Percentiles rank a stretch among this genome's conserved stretches.
These are phyloP conservation scores for Nanorana parkeri DNA, from an alignment of 2,113 vertebrate genomes.

Conservation along the genomic window DNA sequence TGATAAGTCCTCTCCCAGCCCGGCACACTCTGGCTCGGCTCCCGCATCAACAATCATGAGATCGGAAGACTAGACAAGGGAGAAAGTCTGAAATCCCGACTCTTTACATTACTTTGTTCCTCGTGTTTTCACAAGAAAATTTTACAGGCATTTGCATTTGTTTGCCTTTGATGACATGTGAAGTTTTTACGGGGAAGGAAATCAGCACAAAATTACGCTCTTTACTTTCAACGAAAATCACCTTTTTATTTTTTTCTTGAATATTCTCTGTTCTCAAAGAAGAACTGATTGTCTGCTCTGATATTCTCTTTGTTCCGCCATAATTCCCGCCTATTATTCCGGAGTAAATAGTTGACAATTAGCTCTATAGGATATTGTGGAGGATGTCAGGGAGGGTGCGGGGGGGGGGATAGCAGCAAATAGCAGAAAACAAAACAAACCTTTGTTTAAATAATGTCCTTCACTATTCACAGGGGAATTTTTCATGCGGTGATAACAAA, in stretches of 20 bases:
- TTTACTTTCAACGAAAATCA: not conserved
- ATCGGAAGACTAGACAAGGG: not conserved
- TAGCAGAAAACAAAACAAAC: no score
- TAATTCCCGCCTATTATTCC: not conserved
- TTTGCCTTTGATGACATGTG: slow-evolving; percentile 33
- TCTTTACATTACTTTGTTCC: slow-evolving; percentile 16
- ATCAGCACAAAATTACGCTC: slow-evolving; percentile 17
- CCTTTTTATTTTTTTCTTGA: not conserved
- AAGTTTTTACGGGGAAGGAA: slow-evolving; percentile 11
- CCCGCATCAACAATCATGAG: slow-evolving; percentile 1
- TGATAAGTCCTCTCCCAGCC: no score
- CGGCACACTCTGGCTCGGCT: no score
- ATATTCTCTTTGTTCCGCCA: not conserved
- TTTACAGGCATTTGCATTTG: slow-evolving; percentile 34
- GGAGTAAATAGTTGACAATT: not conserved
- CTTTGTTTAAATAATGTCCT: no score
- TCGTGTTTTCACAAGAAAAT: slow-evolving; percentile 18
- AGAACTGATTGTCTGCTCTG: slow-evolving; percentile 10
- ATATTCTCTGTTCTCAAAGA: slow-evolving; percentile 16
- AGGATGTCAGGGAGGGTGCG: no score
- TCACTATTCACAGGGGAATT: no score
- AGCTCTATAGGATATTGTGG: not conserved
- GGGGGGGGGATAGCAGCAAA: no score
- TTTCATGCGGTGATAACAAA: no score
- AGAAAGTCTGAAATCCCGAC: not conserved